Base-by-base conservation (phyloP, 2,888 invertebrate species). In the Lasius fuliginosus region DNA sequence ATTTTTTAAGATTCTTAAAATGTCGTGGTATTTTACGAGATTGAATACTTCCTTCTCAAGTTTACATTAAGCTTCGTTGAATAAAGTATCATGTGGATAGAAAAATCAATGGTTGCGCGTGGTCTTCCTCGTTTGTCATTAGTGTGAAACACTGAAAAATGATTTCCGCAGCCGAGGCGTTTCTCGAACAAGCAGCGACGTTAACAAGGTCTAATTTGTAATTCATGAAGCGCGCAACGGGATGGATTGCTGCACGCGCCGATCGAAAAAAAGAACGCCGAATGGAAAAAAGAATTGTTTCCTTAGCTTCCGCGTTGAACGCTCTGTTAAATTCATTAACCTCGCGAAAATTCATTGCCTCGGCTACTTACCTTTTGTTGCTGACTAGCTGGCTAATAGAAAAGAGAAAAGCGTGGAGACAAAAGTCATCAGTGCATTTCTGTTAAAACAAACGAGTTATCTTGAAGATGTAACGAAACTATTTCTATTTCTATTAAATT, bases 171-270 rank as follows among this genome's bases (percentile, higher is more conserved):
- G 71, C 36, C 40, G 30, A 62, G 65, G 36, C 36, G 40, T 36
- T 74, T 82, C 58, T 56, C 71, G 23, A 42, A 76, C 76, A 69
- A 77, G 42, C 73, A 64, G 33, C 40, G 76, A 58, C 79, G 81
- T 88, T 89, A 89, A 88, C 90, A 88, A 85, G 87, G 73, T 49
- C 15, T 82, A 76, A 89, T 90, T 87, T 88, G 83, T 90, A 88
- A 90, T 90, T 90, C 89, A 90, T 90, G 89, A 90, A 83, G 60
- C 64, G 64, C 64, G 42, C 69, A 23, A 64, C 75, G 77, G 71
- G 75, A 87, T 82, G 67, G 30, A 79, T 64, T 62, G 62, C 53
- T 58, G 62, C 53, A 53, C 58, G 82, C 64, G 53, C n/a, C 58
- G 82, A 71, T 58, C 46, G 6, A 84, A 73, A 75, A 84, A 82